Evolutionary conservation across 2,113 vertebrate species (phyloP), one percentile per base, ranked within the genome.

Genomic region (Mormyrus lacerda): DNA sequence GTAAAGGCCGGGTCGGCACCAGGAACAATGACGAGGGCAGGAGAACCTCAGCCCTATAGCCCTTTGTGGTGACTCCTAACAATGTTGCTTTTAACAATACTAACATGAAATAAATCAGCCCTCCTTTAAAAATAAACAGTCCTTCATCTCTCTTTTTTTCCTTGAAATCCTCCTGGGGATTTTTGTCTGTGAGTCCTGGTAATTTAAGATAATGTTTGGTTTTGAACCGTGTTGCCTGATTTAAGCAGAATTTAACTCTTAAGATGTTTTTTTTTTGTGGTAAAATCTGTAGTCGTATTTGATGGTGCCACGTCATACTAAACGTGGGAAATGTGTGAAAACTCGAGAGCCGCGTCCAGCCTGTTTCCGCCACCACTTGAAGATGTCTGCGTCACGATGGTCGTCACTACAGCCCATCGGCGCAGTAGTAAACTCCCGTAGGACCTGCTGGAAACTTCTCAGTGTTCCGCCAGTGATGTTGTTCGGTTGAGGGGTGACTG

Each of bases 1-100:
- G 89, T 89, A 92, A 92, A 93, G 92, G 91, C 91, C 90, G 91
- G 76, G n/a, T 69, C 91, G 87, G 91, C 89, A 90, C 90, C 84
- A 85, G 89, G 89, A 93, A 93, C 91, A 93, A 92, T 93, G 90
- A 89, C 86, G 88, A 90, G 91, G 90, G 84, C 88, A 87, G 87
- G 87, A 90, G 90, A 91, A 89, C 88, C 85, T 89, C 83, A 5
- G 88, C 76, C 79, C 10, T 27, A n/a, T 27, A n/a, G 39, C 27
- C 88, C 88, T 84, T 61, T 91, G 88, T 86, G 89, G 82, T 82
- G 50, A 84, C 87, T 90, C 61, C 48, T 83, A 90, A 91, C 89
- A 91, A 89, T 91, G 90, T 91, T 89, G 89, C 91, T 87, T 92
- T 88, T 85, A 92, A 91, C 91, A 93, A 92, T 91, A 82, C 87